phyloP scores from a whole-genome alignment of 1,140 invertebrate genomes.

The Drosophila auraria region DNA sequence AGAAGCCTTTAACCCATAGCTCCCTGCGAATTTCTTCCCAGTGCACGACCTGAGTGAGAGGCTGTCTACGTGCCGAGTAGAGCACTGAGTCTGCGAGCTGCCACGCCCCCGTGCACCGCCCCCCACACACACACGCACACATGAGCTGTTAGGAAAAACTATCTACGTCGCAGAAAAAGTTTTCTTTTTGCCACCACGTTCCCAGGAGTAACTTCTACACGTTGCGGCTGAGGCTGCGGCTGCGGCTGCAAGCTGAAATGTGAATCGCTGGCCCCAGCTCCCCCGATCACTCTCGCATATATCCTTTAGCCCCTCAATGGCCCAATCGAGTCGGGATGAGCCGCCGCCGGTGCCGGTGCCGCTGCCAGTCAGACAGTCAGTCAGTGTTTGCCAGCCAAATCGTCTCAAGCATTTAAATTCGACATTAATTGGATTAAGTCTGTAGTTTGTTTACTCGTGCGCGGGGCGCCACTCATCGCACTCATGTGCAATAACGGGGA shows the following conservation, averaged over 20 bases:
- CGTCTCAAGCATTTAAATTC: constrained; percentile 78
- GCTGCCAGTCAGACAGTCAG: constrained; percentile 2
- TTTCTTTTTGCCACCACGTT: constrained; percentile 42
- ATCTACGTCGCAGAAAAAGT: constrained; percentile 70
- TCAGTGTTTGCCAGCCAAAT: constrained; percentile 52
- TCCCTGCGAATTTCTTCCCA: not conserved
- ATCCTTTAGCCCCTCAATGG: constrained; percentile 6
- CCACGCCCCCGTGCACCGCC: constrained; percentile 44
- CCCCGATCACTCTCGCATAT: constrained; percentile 8
- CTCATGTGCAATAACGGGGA: constrained; percentile 27
- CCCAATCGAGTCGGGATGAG: constrained; percentile 31
- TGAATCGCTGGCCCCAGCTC: constrained; percentile 33
- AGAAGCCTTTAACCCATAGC: too few relatives aligned
- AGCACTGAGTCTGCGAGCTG: constrained; percentile 20
- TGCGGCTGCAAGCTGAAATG: constrained; percentile 51
- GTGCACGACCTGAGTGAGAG: constrained; percentile 21
- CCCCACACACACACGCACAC: constrained; percentile 25
- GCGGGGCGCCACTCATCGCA: constrained; percentile 30
- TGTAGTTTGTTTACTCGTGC: constrained; percentile 55
- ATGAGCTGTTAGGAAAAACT: constrained; percentile 63
- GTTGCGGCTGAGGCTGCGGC: constrained; percentile 35
- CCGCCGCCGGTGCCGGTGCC: not conserved
- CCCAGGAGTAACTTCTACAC: constrained; percentile 53
- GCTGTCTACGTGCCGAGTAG: constrained; percentile 63
- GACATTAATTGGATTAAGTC: constrained; percentile 79